Evolutionary conservation across 1,140 invertebrate genomes (phyloP), one percentile per base, ranked within the genome.

Genomic region (Drosophila kanapiae): DNA sequence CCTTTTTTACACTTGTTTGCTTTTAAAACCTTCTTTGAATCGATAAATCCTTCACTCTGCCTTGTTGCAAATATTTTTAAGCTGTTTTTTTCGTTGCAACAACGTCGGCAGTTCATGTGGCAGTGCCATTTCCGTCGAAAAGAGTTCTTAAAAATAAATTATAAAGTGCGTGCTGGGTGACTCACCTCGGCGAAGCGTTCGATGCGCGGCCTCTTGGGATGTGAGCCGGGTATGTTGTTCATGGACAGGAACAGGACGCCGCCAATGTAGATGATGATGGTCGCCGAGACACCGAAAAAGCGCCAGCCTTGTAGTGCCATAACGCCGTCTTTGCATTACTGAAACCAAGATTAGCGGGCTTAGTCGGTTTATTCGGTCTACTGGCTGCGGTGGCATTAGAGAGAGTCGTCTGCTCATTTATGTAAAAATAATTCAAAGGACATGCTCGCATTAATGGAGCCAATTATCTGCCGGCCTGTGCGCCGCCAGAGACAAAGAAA

Each of bases 241-340:
- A 94, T 93, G 47, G 94, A 94, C 33, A 95, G 91, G 68, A 95
- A 91, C 14, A 95, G 82, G 14, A 95, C 94, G 42, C 94, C 94
- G 53, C 93, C 93, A 67, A 95, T 91, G 80, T 95, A 95, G 45
- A 94, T 84, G 71, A 94, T 88, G 64, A 95, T 91, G 64, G 94
- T 88, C 72, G 93, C 80, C 65, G 93, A 94, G 65, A 94, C 93
- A 72, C 94, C 93, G 91, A 93, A 94, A 88, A 95, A 92, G 83
- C 94, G 93, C 88, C 93, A 93, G 80, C 93, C 93, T 91, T 91
- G 91, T 77, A 92, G 78, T 91, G 85, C 88, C 91, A 92, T 92
- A 75, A 77, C 91, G 91, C 83, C 83, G 82, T 53, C 82, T 92
- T 92, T 88, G 81, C 91, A 92, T 92, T 82, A 91, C 91, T 92